A percentile compares a stretch with the other conserved stretches of the same genome.
Conservation (phyloP, 1,140 invertebrate species). For the Catajapyx aquilonaris region DNA sequence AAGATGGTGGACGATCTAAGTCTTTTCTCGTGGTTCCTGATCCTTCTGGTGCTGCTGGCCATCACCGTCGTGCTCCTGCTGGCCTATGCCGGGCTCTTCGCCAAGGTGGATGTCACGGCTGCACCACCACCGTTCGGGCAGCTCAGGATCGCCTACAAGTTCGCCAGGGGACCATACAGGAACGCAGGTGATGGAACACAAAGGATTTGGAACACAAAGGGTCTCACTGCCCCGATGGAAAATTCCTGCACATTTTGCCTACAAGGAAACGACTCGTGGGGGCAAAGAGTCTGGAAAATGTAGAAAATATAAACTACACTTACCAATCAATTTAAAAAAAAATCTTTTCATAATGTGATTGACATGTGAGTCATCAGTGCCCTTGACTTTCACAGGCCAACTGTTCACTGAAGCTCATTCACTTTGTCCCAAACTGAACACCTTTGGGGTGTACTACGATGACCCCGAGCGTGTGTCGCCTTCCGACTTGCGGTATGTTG, state of each 20-base stretch:
- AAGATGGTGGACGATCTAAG: constrained; percentile 7
- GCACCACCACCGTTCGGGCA: constrained; percentile 18
- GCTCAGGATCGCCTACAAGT: constrained; percentile 21
- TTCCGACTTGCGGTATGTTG: constrained; percentile 18
- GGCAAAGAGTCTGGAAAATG: too few species aligned
- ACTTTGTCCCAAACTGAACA: constrained; percentile 17
- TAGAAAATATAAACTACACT: too few species aligned
- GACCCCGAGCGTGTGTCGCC: constrained; percentile 21
- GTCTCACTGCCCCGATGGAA: too few species aligned
- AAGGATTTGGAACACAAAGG: too few species aligned
- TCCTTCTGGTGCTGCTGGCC: constrained; percentile 14
- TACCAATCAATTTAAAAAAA: too few species aligned
- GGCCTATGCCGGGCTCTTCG: constrained; percentile 19
- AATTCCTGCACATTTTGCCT: too few species aligned
- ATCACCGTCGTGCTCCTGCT: constrained; percentile 15
- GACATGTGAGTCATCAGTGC: too few species aligned
- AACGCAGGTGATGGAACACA: too few species aligned
- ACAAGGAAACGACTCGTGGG: too few species aligned
- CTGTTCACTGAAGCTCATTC: constrained; percentile 20
- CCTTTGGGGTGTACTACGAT: constrained; percentile 25
- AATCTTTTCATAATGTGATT: too few species aligned
- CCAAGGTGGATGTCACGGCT: constrained; percentile 16
- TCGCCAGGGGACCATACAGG: constrained; percentile 22
- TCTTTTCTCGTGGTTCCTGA: constrained; percentile 12
- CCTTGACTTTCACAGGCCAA: too few species aligned